Base-by-base conservation (phyloP, 2,888 invertebrate genomes). In the Hartigia nigra region DNA sequence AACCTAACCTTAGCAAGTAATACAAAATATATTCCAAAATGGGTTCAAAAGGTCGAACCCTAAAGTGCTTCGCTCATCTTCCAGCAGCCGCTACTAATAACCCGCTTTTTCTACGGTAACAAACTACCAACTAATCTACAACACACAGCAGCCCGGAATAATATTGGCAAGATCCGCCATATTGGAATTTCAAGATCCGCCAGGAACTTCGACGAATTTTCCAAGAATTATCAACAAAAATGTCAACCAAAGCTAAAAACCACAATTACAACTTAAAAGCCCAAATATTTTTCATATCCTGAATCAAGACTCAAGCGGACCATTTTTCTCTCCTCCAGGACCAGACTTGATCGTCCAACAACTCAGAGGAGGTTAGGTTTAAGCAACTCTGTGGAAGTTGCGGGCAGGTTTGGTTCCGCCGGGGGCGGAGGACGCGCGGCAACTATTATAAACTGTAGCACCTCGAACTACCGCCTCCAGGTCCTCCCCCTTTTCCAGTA, bases 361-460 rank as follows among this genome's bases (percentile, higher is more conserved):
- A 36, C 36, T 72, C 72, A 12, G 72, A 75, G 75, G 82, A 89
- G 89, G 90, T 90, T 90, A 90, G 91, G 90, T 91, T 91, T 91
- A 90, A 91, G 91, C 91, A 91, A 91, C 91, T 91, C 89, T 88
- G 89, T 88, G 87, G 89, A 91, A 91, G 91, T 91, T 91, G 88
- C 85, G 88, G 88, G 79, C 81, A 78, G 81, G 81, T 81, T 82
- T 81, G 82, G 85, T 86, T 88, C 87, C 88, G 89, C 88, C 86
- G 89, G 87, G 89, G 90, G 89, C 88, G 88, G 83, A 82, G 84
- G 81, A 84, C 81, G 85, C 85, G 87, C 88, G 87, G 90, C 90
- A 91, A 91, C 91, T 91, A 91, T 91, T 91, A 91, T 91, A 91
- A 91, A 91, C 91, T 91, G 90, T 91, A 91, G 91, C 91, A 91